Evolutionary conservation across 1,140 invertebrate genomes (phyloP).

Genomic region (Vollenhovia emeryi): DNA sequence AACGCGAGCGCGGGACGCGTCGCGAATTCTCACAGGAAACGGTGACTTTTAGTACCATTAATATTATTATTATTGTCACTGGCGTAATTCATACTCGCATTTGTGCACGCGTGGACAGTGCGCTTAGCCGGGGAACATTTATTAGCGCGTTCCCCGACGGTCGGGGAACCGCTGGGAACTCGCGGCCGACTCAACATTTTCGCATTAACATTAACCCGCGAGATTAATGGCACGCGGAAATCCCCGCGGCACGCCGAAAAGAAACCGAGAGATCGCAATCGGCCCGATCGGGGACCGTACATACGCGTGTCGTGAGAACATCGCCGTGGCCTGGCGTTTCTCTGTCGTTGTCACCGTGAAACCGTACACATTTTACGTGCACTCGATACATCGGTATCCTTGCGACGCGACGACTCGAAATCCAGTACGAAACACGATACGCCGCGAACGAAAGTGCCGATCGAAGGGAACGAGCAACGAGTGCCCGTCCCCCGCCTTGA

Average conservation of each 20-base stretch:
- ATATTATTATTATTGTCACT: conserved; percentile 4
- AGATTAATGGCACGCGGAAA: conserved; percentile 56
- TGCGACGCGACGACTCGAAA: conserved; percentile 44
- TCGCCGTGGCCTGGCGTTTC: conserved; percentile 43
- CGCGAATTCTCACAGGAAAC: conserved; percentile 14
- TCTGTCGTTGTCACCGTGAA: conserved; percentile 62
- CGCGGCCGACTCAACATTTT: conserved; percentile 40
- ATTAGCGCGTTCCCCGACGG: conserved; percentile 7
- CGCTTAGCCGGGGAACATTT: conserved; percentile 12
- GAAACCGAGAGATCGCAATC: conserved; percentile 53
- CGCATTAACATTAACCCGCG: conserved; percentile 54
- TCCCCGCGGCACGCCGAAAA: conserved; percentile 34
- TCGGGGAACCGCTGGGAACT: conserved; percentile 4
- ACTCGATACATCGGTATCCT: conserved; percentile 47
- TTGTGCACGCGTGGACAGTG: conserved; percentile 5
- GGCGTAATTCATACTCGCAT: conserved; percentile 22
- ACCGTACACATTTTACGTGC: conserved; percentile 65
- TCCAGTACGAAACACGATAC: conserved; percentile 66
- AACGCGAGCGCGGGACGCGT: not conserved
- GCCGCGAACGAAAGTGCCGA: conserved; percentile 55
- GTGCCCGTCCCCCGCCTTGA: no score
- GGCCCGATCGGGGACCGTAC: conserved; percentile 14
- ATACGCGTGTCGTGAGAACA: conserved; percentile 69
- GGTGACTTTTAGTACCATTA: not conserved
- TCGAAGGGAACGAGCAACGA: conserved; percentile 11